phyloP scores from a whole-genome alignment of 1,140 invertebrate genomes.

The Panonychus citri region DNA sequence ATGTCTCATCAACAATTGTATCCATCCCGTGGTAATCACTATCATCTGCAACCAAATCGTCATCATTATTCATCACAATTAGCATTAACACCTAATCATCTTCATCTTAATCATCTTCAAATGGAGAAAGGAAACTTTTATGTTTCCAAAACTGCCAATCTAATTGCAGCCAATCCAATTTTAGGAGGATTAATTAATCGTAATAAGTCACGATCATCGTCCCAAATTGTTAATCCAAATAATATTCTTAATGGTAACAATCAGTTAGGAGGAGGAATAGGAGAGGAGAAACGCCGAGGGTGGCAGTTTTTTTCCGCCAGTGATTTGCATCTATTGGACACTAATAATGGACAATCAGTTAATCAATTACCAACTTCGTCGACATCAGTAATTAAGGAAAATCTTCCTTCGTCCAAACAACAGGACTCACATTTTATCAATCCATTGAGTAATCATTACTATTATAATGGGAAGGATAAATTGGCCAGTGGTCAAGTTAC shows the following conservation, averaged over 20 bases:
- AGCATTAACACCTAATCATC: neutral
- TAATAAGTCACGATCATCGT: neutral
- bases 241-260: neutral
- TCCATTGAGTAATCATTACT: too few species aligned
- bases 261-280: neutral
- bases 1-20: too few species aligned
- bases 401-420: too few species aligned
- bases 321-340: neutral
- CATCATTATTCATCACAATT: neutral
- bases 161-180: neutral
- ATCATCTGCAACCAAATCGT: too few species aligned
- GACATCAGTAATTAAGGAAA: neutral
- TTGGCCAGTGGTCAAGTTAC: too few species aligned
- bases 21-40: too few species aligned
- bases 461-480: too few species aligned
- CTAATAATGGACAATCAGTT: neutral
- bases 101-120: neutral
- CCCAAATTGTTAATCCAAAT: neutral
- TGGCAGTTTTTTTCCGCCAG: neutral
- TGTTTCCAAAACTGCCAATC: neutral
- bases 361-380: neutral
- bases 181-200: neutral
- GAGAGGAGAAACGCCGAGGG: neutral
- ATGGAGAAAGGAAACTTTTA: neutral
- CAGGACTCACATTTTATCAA: too few species aligned